Conservation (phyloP, 2,888 invertebrate species). For the Phengaris alcon region DNA sequence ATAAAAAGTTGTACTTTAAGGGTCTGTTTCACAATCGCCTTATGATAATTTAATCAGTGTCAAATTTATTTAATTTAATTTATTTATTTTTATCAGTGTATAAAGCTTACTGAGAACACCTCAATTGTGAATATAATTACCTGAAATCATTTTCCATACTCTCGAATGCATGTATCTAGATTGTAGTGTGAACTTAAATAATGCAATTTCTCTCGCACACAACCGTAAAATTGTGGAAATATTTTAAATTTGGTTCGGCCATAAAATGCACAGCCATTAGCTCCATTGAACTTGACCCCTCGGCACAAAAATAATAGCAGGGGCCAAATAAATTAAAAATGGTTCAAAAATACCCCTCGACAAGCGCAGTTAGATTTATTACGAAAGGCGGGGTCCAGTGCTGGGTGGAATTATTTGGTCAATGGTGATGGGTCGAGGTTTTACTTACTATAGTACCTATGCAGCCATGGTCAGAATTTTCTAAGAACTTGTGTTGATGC, state of each 20-base stretch:
- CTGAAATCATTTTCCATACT: not conserved
- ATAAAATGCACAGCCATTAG: slow-evolving; percentile 66
- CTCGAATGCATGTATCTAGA: not conserved
- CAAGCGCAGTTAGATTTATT: slow-evolving; percentile 33
- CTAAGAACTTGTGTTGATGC: no score
- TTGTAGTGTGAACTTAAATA: not conserved
- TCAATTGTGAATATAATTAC: no score
- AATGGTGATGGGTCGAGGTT: not conserved
- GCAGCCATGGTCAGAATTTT: no score
- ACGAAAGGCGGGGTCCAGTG: slow-evolving; percentile 16
- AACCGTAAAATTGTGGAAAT: slow-evolving; percentile 6
- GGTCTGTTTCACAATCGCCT: no score
- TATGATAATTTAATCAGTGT: no score
- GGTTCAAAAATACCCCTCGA: slow-evolving; percentile 75
- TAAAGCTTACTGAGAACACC: no score
- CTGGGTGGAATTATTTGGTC: slow-evolving; percentile 16
- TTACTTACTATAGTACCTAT: not conserved
- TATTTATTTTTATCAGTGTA: no score
- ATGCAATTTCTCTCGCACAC: slow-evolving; percentile 38
- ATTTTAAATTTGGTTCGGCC: slow-evolving; percentile 52
- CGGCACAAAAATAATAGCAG: slow-evolving; percentile 68
- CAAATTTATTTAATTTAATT: no score
- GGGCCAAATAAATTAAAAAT: slow-evolving; percentile 79
- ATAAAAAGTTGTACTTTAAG: no score
- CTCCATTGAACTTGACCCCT: slow-evolving; percentile 67